Base-by-base conservation (phyloP, 2,113 vertebrate genomes). In the Romanogobio albipinnatus region DNA sequence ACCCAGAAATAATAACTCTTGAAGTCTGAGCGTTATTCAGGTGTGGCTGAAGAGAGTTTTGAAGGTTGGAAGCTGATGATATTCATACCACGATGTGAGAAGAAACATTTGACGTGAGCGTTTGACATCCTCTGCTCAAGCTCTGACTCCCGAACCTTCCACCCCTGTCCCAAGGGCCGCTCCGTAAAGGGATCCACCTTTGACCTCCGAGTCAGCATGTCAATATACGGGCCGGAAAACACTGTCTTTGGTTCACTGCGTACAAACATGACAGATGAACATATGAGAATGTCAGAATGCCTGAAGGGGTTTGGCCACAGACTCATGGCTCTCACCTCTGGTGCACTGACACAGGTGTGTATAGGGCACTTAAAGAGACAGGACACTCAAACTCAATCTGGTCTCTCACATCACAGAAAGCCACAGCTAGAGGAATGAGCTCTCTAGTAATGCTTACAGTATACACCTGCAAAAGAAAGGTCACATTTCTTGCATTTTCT, bases 311-410 rank as follows among this genome's bases (percentile, higher is more conserved):
- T 81, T 9, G 24, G 56, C 11, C n/a, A 26, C 51, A 83, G 47
- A 29, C 7, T 1, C 1, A 19, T 26, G 39, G 33, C 45, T 62
- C 81, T 87, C 84, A 94, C 94, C 93, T 95, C 76, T 86, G 82
- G 70, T 84, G 91, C 82, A 94, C 87, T 26, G 93, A 95, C 9
- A 93, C 73, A 0, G 93, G 93, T 76, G 91, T 91, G 76, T 94
- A 92, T 51, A 95, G 90, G 71, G 92, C 91, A 68, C 70, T 93
- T 58, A 93, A 89, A 3, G 92, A 92, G 14, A 94, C 78, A 15
- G 92, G 90, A 78, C 93, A 94, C 86, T 95, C 93, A 78, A 88
- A 93, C 33, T 92, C 87, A 51, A 93, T 49, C 84, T 92, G 91
- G 45, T 93, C 90, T 47, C 88, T 92, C 76, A 61, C 53, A 81